phyloP scores from a whole-genome alignment of 2,797 vertebrate genomes.

The Rhinophrynus dorsalis region DNA sequence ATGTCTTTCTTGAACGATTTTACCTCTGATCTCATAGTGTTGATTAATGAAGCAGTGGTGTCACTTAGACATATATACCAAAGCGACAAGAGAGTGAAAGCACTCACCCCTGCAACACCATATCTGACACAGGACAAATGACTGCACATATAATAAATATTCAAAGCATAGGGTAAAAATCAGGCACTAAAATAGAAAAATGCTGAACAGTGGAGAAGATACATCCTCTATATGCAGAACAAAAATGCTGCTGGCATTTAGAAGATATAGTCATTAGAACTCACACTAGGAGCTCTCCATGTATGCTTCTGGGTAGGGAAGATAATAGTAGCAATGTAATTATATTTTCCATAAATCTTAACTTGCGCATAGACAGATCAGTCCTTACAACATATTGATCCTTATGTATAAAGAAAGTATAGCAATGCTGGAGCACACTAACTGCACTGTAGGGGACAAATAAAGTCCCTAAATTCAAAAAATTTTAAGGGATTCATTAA shows the following conservation, averaged over 20 bases:
- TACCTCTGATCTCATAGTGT: slow-evolving; percentile 49
- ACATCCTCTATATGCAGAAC: not conserved
- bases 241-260: not conserved
- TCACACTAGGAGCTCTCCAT: not conserved
- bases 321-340: no score
- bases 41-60: slow-evolving; percentile 49
- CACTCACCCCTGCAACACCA: slow-evolving; percentile 43
- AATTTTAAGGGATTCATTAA: no score
- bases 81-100: slow-evolving; percentile 38
- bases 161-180: slow-evolving; percentile 30
- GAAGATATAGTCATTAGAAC: slow-evolving; percentile 7
- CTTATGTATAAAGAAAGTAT: no score
- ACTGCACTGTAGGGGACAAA: no score
- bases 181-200: slow-evolving; percentile 11
- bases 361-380: no score
- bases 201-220: slow-evolving; percentile 8
- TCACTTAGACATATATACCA: slow-evolving; percentile 33
- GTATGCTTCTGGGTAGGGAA: no score
- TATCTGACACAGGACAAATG: slow-evolving; percentile 44
- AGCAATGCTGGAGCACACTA: no score
- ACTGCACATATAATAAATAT: slow-evolving; percentile 39
- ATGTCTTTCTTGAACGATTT: slow-evolving; percentile 41
- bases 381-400: no score
- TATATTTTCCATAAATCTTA: no score
- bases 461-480: no score